A percentile compares a stretch with the other conserved stretches of the same genome.
Conservation (phyloP, 2,888 invertebrate species). For the Plebejus melissa region DNA sequence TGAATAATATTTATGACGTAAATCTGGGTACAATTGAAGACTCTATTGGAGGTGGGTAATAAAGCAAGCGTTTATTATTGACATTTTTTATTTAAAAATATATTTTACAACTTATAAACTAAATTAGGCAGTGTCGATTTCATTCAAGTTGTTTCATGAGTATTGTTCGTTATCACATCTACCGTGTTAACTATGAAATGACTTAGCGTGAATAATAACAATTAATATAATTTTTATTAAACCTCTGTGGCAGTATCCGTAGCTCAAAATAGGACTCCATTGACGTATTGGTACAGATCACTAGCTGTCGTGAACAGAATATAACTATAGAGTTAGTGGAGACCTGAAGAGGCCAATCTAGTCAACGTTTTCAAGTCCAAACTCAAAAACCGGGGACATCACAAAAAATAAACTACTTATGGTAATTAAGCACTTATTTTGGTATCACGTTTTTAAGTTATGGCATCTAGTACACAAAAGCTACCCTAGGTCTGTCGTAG, state of each 20-base stretch:
- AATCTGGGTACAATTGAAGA: too few relatives aligned
- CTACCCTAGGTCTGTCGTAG: conserved; percentile 67
- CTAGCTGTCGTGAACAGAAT: background rate
- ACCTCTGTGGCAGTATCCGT: conserved; percentile 14
- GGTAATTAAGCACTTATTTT: conserved; percentile 44
- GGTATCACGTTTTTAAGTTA: conserved; percentile 73
- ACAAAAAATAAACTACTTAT: conserved; percentile 29
- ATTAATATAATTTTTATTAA: conserved; percentile 20
- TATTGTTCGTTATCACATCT: conserved; percentile 47
- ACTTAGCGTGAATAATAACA: conserved; percentile 22
- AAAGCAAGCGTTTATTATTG: background rate
- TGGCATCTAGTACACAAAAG: conserved; percentile 62
- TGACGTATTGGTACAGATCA: background rate
- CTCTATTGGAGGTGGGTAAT: too few relatives aligned
- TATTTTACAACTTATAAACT: conserved; percentile 56
- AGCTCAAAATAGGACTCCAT: background rate
- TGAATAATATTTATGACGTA: too few relatives aligned
- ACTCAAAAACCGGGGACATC: conserved; percentile 20
- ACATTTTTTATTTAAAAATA: conserved; percentile 48
- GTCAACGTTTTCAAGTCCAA: background rate
- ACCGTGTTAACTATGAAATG: conserved; percentile 18
- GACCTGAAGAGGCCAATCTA: background rate
- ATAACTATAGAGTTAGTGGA: background rate
- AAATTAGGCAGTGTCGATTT: conserved; percentile 72
- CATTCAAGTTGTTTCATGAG: conserved; percentile 55